Conservation (phyloP, 2,113 vertebrate genomes). For the Entelurus aequoreus region DNA sequence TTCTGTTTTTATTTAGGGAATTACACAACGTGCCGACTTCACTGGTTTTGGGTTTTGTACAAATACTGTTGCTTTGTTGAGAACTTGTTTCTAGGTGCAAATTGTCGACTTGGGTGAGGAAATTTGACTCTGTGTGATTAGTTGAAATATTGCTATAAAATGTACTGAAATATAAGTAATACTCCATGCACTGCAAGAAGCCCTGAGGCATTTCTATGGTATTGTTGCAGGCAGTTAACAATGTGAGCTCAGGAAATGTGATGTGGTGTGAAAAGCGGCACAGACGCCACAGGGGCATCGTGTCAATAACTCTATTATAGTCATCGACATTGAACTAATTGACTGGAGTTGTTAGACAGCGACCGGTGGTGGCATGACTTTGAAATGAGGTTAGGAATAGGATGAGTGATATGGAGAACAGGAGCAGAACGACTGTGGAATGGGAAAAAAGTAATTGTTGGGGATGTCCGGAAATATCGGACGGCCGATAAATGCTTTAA, state of each 20-base stretch:
- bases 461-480: too few relatives aligned
- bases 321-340: conserved; percentile 62
- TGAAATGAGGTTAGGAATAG: conserved; percentile 23
- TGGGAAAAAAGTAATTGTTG: conserved; percentile 6
- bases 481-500: too few relatives aligned
- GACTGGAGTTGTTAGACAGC: conserved; percentile 41
- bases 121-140: neutral
- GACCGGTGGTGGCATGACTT: conserved; percentile 28
- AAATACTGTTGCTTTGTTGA: too few relatives aligned
- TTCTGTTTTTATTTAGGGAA: too few relatives aligned
- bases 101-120: too few relatives aligned
- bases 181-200: neutral
- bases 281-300: conserved; percentile 50
- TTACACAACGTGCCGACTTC: too few relatives aligned
- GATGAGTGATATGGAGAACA: conserved; percentile 5
- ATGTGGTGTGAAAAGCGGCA: conserved; percentile 38
- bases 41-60: too few relatives aligned
- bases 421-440: neutral
- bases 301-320: conserved; percentile 54
- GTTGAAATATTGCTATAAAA: conserved; percentile 3
- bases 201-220: conserved; percentile 17
- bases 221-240: conserved; percentile 57
- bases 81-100: too few relatives aligned
- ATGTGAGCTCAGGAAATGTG: conserved; percentile 49
- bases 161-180: conserved; percentile 5